phyloP scores from a whole-genome alignment of 2,797 vertebrate species.

The Gymnocypris eckloni region DNA sequence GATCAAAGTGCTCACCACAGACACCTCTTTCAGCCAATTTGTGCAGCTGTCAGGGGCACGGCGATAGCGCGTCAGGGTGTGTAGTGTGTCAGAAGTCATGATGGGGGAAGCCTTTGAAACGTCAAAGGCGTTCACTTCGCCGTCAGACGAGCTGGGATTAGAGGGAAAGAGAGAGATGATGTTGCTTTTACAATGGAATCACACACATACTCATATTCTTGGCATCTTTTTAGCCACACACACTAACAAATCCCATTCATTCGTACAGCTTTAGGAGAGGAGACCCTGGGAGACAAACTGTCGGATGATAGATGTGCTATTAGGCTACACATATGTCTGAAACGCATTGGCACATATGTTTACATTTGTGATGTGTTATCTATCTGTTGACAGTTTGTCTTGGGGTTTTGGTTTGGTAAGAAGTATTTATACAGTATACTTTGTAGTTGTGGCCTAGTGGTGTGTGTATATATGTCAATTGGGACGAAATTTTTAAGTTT shows the following conservation, averaged over 20 bases:
- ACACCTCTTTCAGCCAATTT: slow-evolving; percentile 80
- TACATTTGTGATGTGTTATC: neutral
- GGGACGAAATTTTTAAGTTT: neutral
- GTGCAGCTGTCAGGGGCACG: slow-evolving; percentile 77
- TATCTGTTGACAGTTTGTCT: slow-evolving; percentile 4
- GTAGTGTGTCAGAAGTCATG: slow-evolving; percentile 77
- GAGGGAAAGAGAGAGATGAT: slow-evolving; percentile 49
- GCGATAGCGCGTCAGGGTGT: slow-evolving; percentile 74
- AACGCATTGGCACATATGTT: slow-evolving; percentile 18
- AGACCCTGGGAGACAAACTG: slow-evolving; percentile 35
- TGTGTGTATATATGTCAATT: neutral
- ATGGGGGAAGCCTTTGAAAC: slow-evolving; percentile 80
- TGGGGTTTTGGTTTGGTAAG: neutral
- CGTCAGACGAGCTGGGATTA: slow-evolving; percentile 55
- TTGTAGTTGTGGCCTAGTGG: neutral
- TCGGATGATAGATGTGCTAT: slow-evolving; percentile 21
- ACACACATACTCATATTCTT: slow-evolving; percentile 32
- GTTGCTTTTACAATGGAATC: slow-evolving; percentile 39
- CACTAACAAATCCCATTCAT: slow-evolving; percentile 41
- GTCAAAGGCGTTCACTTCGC: slow-evolving; percentile 66
- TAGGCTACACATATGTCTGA: slow-evolving; percentile 14
- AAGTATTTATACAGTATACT: neutral
- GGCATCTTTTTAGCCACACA: slow-evolving; percentile 19
- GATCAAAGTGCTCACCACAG: slow-evolving; percentile 73
- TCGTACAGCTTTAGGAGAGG: slow-evolving; percentile 28